These are phyloP conservation scores for Drosophila barbarae DNA, from an alignment of 2,888 invertebrate genomes.

Conservation along the genomic window DNA sequence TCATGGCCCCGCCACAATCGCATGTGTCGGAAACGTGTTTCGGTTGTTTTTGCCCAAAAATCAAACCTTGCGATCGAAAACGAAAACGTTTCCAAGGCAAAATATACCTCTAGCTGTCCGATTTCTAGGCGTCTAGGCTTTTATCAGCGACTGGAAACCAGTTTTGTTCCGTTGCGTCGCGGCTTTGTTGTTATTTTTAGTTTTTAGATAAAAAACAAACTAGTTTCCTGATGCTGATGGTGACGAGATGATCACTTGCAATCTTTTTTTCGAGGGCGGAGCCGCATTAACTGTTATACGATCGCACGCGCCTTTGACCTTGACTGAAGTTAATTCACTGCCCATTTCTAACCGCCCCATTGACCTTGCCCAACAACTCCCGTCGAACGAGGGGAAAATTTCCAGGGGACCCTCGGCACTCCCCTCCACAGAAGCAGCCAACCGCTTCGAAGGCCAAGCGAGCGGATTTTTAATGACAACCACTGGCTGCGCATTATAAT, in stretches of 20 bases:
- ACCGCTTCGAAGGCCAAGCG: conserved; percentile 27
- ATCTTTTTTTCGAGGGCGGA: conserved; percentile 11
- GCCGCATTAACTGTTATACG: conserved; percentile 33
- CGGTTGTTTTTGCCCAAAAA: conserved; percentile 15
- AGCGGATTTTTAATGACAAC: conserved; percentile 25
- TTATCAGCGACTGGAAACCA: conserved; percentile 32
- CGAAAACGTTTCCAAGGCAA: conserved; percentile 35
- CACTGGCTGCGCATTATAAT: conserved; percentile 12
- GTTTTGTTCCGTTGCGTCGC: conserved; percentile 31
- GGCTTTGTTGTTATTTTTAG: conserved; percentile 11
- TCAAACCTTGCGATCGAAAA: conserved; percentile 19
- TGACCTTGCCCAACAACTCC: conserved; percentile 35
- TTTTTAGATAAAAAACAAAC: conserved; percentile 29
- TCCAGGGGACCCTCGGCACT: conserved; percentile 3
- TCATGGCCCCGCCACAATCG: conserved; percentile 18
- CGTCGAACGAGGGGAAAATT: conserved; percentile 10
- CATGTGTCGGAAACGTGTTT: conserved; percentile 29
- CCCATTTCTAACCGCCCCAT: conserved; percentile 12
- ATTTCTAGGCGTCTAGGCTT: conserved; percentile 23
- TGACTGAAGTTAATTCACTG: conserved; percentile 27
- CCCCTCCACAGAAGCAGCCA: conserved; percentile 21
- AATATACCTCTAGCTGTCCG: conserved; percentile 9
- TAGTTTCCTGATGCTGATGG: conserved; percentile 4
- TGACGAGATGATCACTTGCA: conserved; percentile 24
- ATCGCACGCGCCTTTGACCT: conserved; percentile 28